phyloP scores from a whole-genome alignment of 2,888 invertebrate species.

The Matsumyia berberina region DNA sequence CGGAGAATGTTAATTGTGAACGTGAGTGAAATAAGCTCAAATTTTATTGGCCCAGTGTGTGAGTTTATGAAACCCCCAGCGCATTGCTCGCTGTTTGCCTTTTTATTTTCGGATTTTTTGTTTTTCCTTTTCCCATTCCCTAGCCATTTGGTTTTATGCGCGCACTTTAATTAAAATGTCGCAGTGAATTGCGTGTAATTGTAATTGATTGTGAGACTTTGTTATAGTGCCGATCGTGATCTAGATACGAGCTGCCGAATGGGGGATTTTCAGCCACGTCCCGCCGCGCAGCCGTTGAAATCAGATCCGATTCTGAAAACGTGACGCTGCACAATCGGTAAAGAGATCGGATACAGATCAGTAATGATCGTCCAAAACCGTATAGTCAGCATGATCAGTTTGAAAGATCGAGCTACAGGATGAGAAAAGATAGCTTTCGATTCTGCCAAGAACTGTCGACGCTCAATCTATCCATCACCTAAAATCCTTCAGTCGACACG shows the following conservation, averaged over 20 bases:
- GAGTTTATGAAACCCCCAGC: slow-evolving; percentile 48
- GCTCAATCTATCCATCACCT: too few species aligned
- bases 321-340: too few species aligned
- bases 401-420: too few species aligned
- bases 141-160: slow-evolving; percentile 30
- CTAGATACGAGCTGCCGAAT: not conserved
- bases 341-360: too few species aligned
- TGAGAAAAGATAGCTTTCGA: too few species aligned
- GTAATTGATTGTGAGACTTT: slow-evolving; percentile 51
- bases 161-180: slow-evolving; percentile 65
- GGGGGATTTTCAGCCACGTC: not conserved
- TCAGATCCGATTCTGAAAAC: too few species aligned
- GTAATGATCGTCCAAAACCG: too few species aligned
- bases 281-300: too few species aligned
- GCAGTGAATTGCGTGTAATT: slow-evolving; percentile 44
- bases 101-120: slow-evolving; percentile 16
- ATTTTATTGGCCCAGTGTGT: slow-evolving; percentile 62
- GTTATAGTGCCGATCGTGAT: slow-evolving; percentile 18
- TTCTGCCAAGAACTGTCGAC: too few species aligned
- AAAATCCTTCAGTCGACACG: too few species aligned
- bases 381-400: not conserved
- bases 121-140: slow-evolving; percentile 8
- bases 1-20: slow-evolving; percentile 74
- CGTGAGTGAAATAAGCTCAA: slow-evolving; percentile 73
- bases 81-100: slow-evolving; percentile 20